phyloP scores from a whole-genome alignment of 2,113 vertebrate genomes.

The Myiopsitta monachus region DNA sequence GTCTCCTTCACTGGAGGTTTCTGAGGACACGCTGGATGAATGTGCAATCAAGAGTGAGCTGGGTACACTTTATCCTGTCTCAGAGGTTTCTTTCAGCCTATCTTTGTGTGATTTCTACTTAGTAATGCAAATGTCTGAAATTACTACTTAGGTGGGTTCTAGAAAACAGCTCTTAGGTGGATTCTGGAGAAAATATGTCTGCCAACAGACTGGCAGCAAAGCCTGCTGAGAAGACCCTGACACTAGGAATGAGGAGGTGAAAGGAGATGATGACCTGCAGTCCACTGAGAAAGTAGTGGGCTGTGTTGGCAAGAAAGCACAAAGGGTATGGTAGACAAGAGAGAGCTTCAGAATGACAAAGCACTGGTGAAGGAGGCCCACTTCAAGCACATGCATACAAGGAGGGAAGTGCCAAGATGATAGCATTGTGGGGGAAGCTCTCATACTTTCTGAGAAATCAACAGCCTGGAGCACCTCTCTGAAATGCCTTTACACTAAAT shows the following conservation, averaged over 20 bases:
- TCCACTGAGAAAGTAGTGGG: background rate
- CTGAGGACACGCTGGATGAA: constrained; percentile 43
- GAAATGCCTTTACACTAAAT: background rate
- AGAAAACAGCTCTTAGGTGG: background rate
- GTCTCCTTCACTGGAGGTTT: constrained; percentile 50
- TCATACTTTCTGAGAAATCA: background rate
- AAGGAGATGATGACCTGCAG: background rate
- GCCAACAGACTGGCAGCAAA: background rate
- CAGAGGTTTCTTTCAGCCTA: constrained; percentile 47
- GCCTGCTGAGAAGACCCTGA: background rate
- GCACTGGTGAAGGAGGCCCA: background rate
- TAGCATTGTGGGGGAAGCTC: background rate
- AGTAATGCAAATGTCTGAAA: constrained; percentile 53
- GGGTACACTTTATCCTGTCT: constrained; percentile 39
- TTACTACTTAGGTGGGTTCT: constrained; percentile 14
- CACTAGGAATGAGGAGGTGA: background rate
- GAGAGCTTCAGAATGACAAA: background rate
- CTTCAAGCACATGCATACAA: background rate
- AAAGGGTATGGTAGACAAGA: background rate
- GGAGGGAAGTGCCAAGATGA: background rate
- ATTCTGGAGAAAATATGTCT: background rate
- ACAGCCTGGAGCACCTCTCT: background rate
- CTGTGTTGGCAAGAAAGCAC: background rate
- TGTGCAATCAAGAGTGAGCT: constrained; percentile 54
- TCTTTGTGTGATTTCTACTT: constrained; percentile 36